phyloP scores from a whole-genome alignment of 2,113 vertebrate species.

The Jacana jacana region DNA sequence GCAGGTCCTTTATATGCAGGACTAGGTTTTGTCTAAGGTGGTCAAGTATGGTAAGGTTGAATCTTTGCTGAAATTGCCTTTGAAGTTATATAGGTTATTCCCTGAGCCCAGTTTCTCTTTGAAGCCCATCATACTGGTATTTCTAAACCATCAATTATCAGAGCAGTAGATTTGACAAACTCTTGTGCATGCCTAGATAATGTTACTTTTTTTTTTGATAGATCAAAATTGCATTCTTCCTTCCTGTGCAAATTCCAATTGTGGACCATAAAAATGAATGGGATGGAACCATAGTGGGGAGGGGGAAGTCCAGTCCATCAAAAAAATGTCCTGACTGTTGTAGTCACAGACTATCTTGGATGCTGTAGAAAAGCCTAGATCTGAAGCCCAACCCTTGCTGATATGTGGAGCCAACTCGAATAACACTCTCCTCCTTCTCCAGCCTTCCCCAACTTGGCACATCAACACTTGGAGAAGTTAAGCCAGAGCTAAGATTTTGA shows the following conservation, averaged over 20 bases:
- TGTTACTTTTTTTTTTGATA: not conserved
- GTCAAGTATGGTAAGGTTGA: not conserved
- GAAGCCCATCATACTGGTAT: not conserved
- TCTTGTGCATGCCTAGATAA: not conserved
- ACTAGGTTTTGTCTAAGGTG: not conserved
- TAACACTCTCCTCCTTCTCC: not conserved
- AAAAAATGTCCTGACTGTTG: not conserved
- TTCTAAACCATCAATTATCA: not conserved
- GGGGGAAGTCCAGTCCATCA: not conserved
- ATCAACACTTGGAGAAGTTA: not conserved
- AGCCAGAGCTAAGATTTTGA: not conserved
- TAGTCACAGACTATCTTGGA: not conserved
- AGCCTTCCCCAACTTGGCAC: not conserved
- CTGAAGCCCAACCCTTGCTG: not conserved
- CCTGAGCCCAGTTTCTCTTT: not conserved
- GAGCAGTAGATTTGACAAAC: not conserved
- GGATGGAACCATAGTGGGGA: fast-evolving
- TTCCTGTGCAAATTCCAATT: not conserved
- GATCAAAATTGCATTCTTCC: not conserved
- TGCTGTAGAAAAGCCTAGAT: not conserved
- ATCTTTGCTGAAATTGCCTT: not conserved
- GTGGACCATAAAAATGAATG: not conserved
- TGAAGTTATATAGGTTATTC: not conserved
- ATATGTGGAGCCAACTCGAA: not conserved
- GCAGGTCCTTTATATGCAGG: not conserved